A percentile compares a stretch with the other conserved stretches of the same genome.
phyloP scores from a whole-genome alignment of 2,113 vertebrate species.

The Uropsilus gracilis region DNA sequence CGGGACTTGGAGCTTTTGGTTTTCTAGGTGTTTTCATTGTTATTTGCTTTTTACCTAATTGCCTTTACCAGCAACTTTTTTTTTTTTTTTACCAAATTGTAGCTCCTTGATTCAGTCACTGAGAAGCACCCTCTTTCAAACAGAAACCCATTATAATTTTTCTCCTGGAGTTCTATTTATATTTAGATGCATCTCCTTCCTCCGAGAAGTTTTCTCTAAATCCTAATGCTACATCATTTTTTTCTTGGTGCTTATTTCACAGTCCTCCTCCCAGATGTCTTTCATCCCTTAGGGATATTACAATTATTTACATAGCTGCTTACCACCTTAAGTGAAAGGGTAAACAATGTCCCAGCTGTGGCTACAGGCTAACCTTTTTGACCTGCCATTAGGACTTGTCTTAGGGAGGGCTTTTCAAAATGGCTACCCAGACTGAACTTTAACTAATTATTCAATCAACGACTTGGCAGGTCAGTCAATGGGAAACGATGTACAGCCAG shows the following conservation, averaged over 20 bases:
- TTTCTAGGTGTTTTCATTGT: background rate
- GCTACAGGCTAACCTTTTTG: constrained; percentile 58
- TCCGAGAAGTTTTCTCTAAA: background rate
- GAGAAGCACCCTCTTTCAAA: background rate
- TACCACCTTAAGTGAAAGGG: constrained; percentile 24
- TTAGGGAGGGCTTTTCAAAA: constrained; percentile 63
- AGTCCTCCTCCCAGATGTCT: background rate
- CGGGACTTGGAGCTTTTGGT: background rate
- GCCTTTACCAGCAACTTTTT: background rate
- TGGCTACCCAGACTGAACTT: constrained; percentile 68
- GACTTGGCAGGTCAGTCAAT: constrained; percentile 82
- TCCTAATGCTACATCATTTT: background rate
- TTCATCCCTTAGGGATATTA: background rate
- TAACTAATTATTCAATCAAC: constrained; percentile 84
- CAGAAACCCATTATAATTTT: background rate
- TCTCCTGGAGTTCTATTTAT: background rate
- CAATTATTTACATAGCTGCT: constrained; percentile 42
- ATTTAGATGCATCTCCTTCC: background rate
- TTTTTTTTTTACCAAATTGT: background rate
- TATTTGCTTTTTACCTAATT: background rate
- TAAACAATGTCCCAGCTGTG: background rate
- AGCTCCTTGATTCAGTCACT: background rate
- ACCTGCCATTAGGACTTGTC: constrained; percentile 51
- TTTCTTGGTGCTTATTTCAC: constrained; percentile 50
- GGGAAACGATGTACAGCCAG: constrained; percentile 72